Conservation (phyloP, 1,140 invertebrate genomes). For the Cardiocondyla obscurior region DNA sequence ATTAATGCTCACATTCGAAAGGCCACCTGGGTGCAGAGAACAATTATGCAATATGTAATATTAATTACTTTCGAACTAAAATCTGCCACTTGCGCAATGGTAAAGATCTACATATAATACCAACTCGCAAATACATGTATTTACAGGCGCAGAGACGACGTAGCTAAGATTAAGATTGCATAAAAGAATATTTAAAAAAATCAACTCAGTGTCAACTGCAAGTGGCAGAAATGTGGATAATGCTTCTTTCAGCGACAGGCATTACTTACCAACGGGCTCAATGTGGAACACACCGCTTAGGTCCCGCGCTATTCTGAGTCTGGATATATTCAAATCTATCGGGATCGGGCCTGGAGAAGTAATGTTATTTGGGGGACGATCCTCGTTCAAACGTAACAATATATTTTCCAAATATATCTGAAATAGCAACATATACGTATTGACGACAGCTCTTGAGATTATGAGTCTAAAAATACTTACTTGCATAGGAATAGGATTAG, state of each 20-base stretch:
- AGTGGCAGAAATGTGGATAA: conserved; percentile 73
- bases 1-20: conserved; percentile 82
- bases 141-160: conserved; percentile 34
- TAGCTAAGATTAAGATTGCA: conserved; percentile 39
- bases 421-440: conserved; percentile 58
- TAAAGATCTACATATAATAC: conserved; percentile 54
- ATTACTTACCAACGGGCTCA: conserved; percentile 84
- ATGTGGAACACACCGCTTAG: conserved; percentile 89
- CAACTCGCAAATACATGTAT: conserved; percentile 49
- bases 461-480: conserved; percentile 82
- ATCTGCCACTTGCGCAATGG: conserved; percentile 76
- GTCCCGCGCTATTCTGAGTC: conserved; percentile 88
- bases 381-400: conserved; percentile 89
- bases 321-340: conserved; percentile 89
- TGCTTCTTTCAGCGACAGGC: neutral
- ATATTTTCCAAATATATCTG: conserved; percentile 89
- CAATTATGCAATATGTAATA: conserved; percentile 77
- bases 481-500: conserved; percentile 91
- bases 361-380: conserved; percentile 91
- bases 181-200: conserved; percentile 32
- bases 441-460: neutral
- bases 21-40: conserved; percentile 81
- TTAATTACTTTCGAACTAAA: conserved; percentile 70
- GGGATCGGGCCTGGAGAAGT: conserved; percentile 92
- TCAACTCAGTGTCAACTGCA: conserved; percentile 64